Conservation (phyloP, 2,888 invertebrate species). For the Thereva nobilitata region DNA sequence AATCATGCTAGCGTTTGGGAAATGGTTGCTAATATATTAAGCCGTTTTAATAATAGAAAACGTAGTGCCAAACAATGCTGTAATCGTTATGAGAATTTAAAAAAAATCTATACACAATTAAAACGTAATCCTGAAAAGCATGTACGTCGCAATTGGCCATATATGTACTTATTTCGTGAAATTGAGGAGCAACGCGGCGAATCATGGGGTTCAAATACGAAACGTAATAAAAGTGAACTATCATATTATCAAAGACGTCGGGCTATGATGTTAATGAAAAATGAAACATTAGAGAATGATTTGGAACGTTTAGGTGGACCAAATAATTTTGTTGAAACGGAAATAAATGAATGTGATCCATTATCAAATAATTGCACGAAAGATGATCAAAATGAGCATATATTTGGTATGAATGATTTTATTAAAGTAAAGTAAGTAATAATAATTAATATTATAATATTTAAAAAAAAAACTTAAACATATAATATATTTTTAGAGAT, state of each 20-base stretch:
- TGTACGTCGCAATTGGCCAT: conserved; percentile 55
- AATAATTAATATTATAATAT: not conserved
- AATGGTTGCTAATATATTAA: conserved; percentile 57
- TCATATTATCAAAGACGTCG: conserved; percentile 56
- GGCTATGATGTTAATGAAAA: conserved; percentile 50
- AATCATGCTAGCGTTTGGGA: conserved; percentile 59
- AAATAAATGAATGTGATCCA: conserved; percentile 49
- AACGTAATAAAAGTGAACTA: conserved; percentile 54
- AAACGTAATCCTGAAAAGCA: conserved; percentile 58
- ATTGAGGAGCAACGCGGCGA: conserved; percentile 58
- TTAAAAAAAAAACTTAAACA: not conserved
- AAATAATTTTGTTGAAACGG: conserved; percentile 56
- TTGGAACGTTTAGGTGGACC: conserved; percentile 45
- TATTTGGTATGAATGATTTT: conserved; percentile 1
- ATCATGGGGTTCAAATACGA: conserved; percentile 51
- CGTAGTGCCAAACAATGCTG: conserved; percentile 56
- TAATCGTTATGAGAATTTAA: conserved; percentile 57
- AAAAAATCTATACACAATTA: conserved; percentile 57
- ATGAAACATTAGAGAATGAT: conserved; percentile 33
- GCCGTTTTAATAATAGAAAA: conserved; percentile 55
- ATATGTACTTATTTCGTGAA: conserved; percentile 48
- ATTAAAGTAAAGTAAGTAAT: not conserved
- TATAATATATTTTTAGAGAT: conserved; percentile 24
- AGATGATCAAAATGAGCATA: conserved; percentile 33
- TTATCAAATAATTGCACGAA: conserved; percentile 9